Percentiles rank a stretch among this genome's conserved stretches.
Conservation (phyloP, 2,113 vertebrate species). For the Pholis gunnellus region DNA sequence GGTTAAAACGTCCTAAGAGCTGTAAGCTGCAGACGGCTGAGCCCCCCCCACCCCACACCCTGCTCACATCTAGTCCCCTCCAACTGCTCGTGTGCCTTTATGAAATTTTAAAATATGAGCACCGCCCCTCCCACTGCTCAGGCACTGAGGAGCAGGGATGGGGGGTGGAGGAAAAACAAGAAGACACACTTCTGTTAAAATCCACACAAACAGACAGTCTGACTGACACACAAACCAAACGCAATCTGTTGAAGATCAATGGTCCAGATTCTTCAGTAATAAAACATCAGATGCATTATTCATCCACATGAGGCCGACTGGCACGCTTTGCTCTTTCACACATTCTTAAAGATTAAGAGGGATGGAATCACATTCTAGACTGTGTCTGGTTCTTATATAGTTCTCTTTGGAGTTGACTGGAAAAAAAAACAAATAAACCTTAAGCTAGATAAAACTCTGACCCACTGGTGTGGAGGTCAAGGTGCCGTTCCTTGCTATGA, state of each 20-base stretch:
- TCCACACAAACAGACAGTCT: constrained; percentile 34
- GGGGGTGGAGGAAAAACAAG: neutral
- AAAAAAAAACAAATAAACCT: constrained; percentile 48
- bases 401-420: constrained; percentile 26
- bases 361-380: constrained; percentile 37
- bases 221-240: constrained; percentile 25
- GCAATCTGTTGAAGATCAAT: constrained; percentile 57
- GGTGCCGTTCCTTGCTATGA: neutral
- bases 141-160: constrained; percentile 13
- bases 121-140: constrained; percentile 34
- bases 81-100: constrained; percentile 52
- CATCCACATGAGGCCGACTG: constrained; percentile 36
- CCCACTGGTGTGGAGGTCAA: constrained; percentile 45
- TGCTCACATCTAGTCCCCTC: constrained; percentile 40
- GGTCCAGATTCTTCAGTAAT: constrained; percentile 56
- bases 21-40: constrained; percentile 14
- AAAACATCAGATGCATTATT: constrained; percentile 67
- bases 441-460: constrained; percentile 56
- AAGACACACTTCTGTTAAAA: constrained; percentile 17
- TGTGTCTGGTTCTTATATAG: constrained; percentile 47
- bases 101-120: constrained; percentile 58
- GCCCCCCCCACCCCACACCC: neutral
- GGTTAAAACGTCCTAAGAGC: constrained; percentile 39
- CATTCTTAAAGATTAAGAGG: constrained; percentile 59
- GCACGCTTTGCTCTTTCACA: constrained; percentile 48